A percentile compares a stretch with the other conserved stretches of the same genome.
phyloP scores from a whole-genome alignment of 2,113 vertebrate genomes.

The Rhabdomys dilectus region DNA sequence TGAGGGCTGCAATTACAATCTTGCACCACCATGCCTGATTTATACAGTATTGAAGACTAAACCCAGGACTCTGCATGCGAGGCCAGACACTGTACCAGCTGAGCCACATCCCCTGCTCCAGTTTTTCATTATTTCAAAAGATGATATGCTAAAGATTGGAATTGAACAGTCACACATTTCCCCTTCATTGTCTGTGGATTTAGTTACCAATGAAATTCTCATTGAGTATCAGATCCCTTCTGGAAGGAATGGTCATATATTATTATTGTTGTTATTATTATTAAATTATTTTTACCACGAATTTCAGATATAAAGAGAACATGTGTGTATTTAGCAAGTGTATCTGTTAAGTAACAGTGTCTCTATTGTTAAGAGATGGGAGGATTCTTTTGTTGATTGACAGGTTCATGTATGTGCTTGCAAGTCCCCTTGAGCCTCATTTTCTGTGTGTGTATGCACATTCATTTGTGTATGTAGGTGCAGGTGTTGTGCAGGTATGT shows the following conservation, averaged over 20 bases:
- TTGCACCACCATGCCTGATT: neutral
- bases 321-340: neutral
- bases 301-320: neutral
- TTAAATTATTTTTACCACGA: neutral
- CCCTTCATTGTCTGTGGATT: neutral
- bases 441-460: neutral
- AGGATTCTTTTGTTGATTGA: neutral
- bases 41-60: neutral
- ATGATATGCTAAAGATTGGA: neutral
- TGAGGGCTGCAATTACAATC: neutral
- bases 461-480: neutral
- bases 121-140: slow-evolving; percentile 30
- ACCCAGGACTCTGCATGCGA: neutral
- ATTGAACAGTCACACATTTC: neutral
- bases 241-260: neutral
- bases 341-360: neutral
- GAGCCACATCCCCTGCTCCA: neutral
- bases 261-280: neutral
- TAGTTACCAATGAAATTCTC: slow-evolving; percentile 13
- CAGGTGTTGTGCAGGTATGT: neutral
- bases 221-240: neutral
- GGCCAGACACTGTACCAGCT: neutral
- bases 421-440: neutral
- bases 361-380: neutral
- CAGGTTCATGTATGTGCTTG: neutral